Base-by-base conservation (phyloP, 2,888 invertebrate genomes). In the Apamea monoglypha region DNA sequence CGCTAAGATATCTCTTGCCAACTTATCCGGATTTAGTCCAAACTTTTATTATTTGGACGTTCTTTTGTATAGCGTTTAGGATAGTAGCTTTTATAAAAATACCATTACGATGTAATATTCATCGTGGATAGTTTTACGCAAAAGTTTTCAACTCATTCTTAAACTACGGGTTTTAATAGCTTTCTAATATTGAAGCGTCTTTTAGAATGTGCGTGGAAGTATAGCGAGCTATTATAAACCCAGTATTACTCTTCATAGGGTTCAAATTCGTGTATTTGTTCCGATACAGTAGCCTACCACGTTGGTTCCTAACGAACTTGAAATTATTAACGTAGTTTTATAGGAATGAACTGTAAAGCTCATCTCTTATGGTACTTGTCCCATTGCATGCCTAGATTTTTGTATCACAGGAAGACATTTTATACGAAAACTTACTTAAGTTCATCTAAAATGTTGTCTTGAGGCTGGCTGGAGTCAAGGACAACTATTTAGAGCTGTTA, bases 271-370 rank as follows among this genome's bases (percentile, higher is more conserved):
- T 82, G 85, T 86, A 88, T 90, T 89, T 86, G 88, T 92, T 89
- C 90, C 89, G 80, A 87, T 88, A 89, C 88, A 85, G 86, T 90
- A 91, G 90, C 90, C 89, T 88, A 90, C 86, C 88, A 89, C 83
- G 82, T 91, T 90, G 90, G 93, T 94, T 94, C 94, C 93, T 93
- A 93, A 89, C 87, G 80, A 89, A 90, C 92, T 90, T 86, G 92
- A 92, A 93, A 93, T 93, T 89, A 89, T 87, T 89, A 83, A 81
- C 76, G 90, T 90, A 88, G 85, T 84, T 80, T 83, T 84, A 80
- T 89, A 89, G 91, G 90, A 89, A 91, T 87, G 72, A 89, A 85
- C 89, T 87, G 82, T 85, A 78, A 76, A 88, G 73, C 50, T 74
- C 5, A 56, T 72, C 72, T 81, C 44, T 21, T 69, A 59, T 6